Percentiles rank a stretch among this genome's conserved stretches.
These are phyloP conservation scores for Formica exsecta DNA, from an alignment of 1,140 invertebrate species.

Conservation along the genomic window DNA sequence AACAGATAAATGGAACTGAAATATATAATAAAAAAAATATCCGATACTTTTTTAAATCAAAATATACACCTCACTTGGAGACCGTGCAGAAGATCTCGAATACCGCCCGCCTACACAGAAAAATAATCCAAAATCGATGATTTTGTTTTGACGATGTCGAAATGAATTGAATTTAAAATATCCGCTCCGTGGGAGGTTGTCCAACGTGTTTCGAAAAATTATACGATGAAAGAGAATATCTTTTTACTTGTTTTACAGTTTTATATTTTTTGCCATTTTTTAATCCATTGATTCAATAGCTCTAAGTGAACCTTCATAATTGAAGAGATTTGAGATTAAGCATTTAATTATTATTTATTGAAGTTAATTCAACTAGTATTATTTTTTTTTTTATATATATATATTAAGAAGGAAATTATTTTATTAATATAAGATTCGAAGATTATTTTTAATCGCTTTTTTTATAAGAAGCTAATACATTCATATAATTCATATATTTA, in stretches of 20 bases:
- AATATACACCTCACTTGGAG: background rate
- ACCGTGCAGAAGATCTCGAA: slow-evolving; percentile 8
- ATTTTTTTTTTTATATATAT: no score
- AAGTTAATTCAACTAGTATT: background rate
- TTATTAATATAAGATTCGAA: background rate
- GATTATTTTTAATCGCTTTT: no score
- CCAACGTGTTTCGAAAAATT: background rate
- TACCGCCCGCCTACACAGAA: background rate
- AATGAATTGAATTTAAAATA: slow-evolving; percentile 16
- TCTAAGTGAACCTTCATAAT: background rate
- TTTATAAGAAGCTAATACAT: no score
- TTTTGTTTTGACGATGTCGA: background rate
- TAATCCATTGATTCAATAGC: background rate
- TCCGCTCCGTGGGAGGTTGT: background rate
- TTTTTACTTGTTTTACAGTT: background rate
- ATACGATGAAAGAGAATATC: background rate
- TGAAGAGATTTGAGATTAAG: background rate
- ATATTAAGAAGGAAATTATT: background rate
- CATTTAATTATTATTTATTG: background rate
- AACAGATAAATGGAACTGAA: background rate
- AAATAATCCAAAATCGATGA: background rate
- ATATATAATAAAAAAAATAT: slow-evolving; percentile 5
- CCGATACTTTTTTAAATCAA: slow-evolving; percentile 4
- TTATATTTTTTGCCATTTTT: background rate
- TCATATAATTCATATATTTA: background rate